A percentile compares a stretch with the other conserved stretches of the same genome.
Conservation (phyloP, 2,888 invertebrate genomes). For the Nomada ferruginata region DNA sequence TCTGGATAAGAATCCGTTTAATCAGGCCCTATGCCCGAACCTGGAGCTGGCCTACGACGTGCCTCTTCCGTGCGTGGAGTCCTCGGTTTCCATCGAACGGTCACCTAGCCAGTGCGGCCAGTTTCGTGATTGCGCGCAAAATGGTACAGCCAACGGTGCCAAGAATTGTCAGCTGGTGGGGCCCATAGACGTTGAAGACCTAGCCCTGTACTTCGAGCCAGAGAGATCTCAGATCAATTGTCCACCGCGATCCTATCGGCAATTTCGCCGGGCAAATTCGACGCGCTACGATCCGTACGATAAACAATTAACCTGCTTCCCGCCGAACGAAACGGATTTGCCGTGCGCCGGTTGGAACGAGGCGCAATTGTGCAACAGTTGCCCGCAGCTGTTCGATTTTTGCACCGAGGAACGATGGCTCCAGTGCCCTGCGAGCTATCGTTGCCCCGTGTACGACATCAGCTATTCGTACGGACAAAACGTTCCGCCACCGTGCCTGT, state of each 20-base stretch:
- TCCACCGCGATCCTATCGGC: constrained; percentile 11
- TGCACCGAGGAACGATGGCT: constrained; percentile 80
- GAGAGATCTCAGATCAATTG: constrained; percentile 43
- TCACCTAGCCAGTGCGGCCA: constrained; percentile 8
- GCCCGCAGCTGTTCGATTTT: constrained; percentile 60
- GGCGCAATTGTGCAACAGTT: constrained; percentile 13
- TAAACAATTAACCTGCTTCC: not conserved
- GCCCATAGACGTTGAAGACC: constrained; percentile 78
- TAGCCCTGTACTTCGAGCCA: constrained; percentile 73
- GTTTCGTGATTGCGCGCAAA: constrained; percentile 12
- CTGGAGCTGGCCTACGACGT: not conserved
- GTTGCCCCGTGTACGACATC: constrained; percentile 76
- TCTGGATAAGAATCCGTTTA: not conserved
- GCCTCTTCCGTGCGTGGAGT: not conserved
- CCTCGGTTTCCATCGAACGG: not conserved
- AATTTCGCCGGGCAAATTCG: constrained; percentile 46
- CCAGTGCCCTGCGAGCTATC: constrained; percentile 76
- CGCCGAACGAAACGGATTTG: not conserved
- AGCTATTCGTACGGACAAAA: constrained; percentile 20
- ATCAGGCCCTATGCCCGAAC: not conserved
- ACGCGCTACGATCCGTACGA: constrained; percentile 44
- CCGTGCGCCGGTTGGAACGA: constrained; percentile 23
- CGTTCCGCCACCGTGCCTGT: constrained; percentile 56
- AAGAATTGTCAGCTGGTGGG: constrained; percentile 63
- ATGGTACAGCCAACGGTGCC: not conserved